phyloP scores from a whole-genome alignment of 1,140 invertebrate species.

The Ceratosolen fusciceps region DNA sequence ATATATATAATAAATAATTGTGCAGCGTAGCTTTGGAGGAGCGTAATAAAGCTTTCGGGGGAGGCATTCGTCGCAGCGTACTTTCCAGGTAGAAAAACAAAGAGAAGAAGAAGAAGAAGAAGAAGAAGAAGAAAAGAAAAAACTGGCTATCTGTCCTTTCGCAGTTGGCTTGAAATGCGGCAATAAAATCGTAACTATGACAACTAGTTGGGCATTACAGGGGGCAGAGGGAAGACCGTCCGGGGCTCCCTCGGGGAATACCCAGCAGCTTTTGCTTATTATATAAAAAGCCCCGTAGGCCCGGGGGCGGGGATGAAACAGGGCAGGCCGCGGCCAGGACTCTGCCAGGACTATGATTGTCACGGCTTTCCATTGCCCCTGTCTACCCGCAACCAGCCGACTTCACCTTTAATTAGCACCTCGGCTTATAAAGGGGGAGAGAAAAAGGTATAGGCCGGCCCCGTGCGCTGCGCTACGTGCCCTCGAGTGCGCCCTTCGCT shows the following conservation, averaged over 20 bases:
- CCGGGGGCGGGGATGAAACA: background rate
- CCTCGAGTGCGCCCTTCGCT: background rate
- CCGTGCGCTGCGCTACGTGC: too few species aligned
- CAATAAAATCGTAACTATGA: background rate
- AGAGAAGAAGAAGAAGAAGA: too few species aligned
- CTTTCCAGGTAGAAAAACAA: too few species aligned
- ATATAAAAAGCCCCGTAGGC: background rate
- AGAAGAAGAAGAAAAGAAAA: too few species aligned
- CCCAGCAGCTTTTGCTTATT: background rate
- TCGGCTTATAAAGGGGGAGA: background rate
- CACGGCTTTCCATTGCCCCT: too few species aligned
- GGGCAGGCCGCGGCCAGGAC: background rate
- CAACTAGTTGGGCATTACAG: background rate
- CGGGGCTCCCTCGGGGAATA: background rate
- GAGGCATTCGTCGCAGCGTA: too few species aligned
- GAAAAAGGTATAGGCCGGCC: background rate
- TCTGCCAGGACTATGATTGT: background rate
- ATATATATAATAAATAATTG: too few species aligned
- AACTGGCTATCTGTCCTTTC: too few species aligned
- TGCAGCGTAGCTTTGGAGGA: too few species aligned
- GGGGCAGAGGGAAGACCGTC: background rate
- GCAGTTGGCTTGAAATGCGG: too few species aligned
- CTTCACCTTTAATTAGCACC: slow-evolving; percentile 28
- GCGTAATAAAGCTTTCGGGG: too few species aligned
- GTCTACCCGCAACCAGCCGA: background rate